phyloP scores from a whole-genome alignment of 2,113 vertebrate species.

The Arothron firmamentum region DNA sequence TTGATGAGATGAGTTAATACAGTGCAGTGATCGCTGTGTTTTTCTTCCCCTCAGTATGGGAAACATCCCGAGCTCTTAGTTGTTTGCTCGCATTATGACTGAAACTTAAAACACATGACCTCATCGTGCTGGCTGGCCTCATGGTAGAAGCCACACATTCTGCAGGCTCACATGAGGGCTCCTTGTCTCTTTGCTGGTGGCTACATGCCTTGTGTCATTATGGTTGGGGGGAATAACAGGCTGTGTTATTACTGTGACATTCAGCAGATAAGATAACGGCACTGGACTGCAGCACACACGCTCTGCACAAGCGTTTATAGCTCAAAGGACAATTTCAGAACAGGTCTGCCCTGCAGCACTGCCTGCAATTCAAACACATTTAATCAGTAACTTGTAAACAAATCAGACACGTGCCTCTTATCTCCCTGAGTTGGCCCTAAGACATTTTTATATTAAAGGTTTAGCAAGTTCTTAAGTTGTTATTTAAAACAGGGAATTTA shows the following conservation, averaged over 20 bases:
- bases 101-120: constrained; percentile 61
- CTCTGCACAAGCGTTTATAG: constrained; percentile 34
- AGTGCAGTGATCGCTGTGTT: constrained; percentile 4
- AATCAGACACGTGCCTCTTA: constrained; percentile 13
- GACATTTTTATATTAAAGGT: too few species aligned
- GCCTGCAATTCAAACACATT: constrained; percentile 30
- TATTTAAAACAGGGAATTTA: too few species aligned
- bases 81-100: constrained; percentile 49
- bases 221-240: constrained; percentile 57
- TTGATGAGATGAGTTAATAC: constrained; percentile 50
- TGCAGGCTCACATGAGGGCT: constrained; percentile 24
- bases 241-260: constrained; percentile 47
- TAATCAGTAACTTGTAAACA: constrained; percentile 63
- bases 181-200: constrained; percentile 12
- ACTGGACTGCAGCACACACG: constrained; percentile 10
- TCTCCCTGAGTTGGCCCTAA: too few species aligned
- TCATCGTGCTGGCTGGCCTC: constrained; percentile 40
- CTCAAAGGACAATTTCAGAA: constrained; percentile 48
- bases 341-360: constrained; percentile 12
- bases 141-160: constrained; percentile 28
- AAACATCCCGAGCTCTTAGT: constrained; percentile 39
- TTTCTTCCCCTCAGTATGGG: constrained; percentile 24
- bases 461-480: too few species aligned
- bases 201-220: constrained; percentile 32
- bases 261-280: constrained; percentile 63